Conservation (phyloP, 2,797 vertebrate genomes). For the Pogonophryne albipinna region DNA sequence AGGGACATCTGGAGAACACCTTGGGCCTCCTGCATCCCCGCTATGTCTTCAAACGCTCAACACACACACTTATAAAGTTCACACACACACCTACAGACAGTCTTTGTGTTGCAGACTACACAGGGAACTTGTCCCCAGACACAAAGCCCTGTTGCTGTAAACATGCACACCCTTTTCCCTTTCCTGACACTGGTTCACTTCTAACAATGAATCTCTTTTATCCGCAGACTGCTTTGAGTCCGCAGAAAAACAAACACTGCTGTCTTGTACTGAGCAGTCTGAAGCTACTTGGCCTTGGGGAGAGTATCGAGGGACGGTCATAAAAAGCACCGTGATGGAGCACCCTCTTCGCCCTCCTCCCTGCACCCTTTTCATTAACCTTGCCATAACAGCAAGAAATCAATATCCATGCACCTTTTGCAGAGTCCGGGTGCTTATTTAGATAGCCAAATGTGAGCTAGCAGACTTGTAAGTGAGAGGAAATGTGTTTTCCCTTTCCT, state of each 20-base stretch:
- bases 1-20: slow-evolving; percentile 57
- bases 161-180: slow-evolving; percentile 44
- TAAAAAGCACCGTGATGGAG: slow-evolving; percentile 73
- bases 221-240: slow-evolving; percentile 28
- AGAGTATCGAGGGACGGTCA: slow-evolving; percentile 39
- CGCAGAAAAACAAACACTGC: slow-evolving; percentile 46
- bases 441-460: slow-evolving; percentile 67
- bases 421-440: slow-evolving; percentile 63
- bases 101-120: slow-evolving; percentile 29
- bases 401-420: slow-evolving; percentile 71
- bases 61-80: slow-evolving; percentile 15
- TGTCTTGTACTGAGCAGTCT: slow-evolving; percentile 23
- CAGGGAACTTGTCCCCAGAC: slow-evolving; percentile 11
- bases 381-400: slow-evolving; percentile 75
- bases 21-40: slow-evolving; percentile 18
- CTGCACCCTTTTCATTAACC: slow-evolving; percentile 80
- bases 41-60: slow-evolving; percentile 30
- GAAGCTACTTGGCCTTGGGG: slow-evolving; percentile 54
- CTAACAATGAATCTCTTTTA: slow-evolving; percentile 46
- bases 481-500: slow-evolving; percentile 13
- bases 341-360: slow-evolving; percentile 44
- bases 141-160: slow-evolving; percentile 34
- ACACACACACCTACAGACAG: slow-evolving; percentile 1
- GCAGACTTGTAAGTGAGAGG: slow-evolving; percentile 12
- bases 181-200: slow-evolving; percentile 21